phyloP scores from a whole-genome alignment of 2,113 vertebrate genomes.

The Labrus mixtus region DNA sequence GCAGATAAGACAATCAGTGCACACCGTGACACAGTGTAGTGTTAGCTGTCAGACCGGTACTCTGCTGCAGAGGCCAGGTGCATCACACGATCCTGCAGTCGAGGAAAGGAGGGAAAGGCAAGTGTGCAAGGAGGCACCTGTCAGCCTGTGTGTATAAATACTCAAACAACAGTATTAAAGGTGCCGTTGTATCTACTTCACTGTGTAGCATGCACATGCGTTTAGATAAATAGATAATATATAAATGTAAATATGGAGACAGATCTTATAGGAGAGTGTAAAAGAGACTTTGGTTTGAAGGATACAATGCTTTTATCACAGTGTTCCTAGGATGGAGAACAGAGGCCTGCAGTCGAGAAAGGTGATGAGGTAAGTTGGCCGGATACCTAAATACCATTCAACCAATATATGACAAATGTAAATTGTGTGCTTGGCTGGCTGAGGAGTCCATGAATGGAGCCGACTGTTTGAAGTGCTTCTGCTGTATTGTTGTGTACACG shows the following conservation, averaged over 20 bases:
- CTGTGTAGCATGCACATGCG: constrained; percentile 4
- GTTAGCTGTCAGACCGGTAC: constrained; percentile 70
- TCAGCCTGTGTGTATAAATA: constrained; percentile 54
- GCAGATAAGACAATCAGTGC: constrained; percentile 99
- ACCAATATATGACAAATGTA: constrained; percentile 56
- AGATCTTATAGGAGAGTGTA: constrained; percentile 1
- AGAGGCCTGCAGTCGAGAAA: constrained; percentile 30
- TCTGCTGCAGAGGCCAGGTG: constrained; percentile 66
- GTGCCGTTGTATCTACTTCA: constrained; percentile 21
- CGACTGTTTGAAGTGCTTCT: constrained; percentile 48
- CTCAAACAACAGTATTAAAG: constrained; percentile 51
- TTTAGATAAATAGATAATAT: no score
- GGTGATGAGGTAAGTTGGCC: constrained; percentile 49
- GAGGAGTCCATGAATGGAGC: constrained; percentile 39
- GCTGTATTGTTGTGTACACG: constrained; percentile 65
- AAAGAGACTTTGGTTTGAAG: constrained; percentile 32
- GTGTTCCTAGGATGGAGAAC: constrained; percentile 26
- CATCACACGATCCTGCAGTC: constrained; percentile 47
- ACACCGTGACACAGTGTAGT: constrained; percentile 87
- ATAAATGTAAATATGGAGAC: constrained; percentile 32
- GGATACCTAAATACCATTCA: constrained; percentile 48
- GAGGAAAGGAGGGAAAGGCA: constrained; percentile 53
- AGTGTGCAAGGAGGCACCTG: constrained; percentile 45
- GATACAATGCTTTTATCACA: constrained; percentile 12
- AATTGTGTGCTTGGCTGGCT: constrained; percentile 49